Percentiles rank a stretch among this genome's conserved stretches.
Evolutionary conservation across 2,888 invertebrate genomes (phyloP).

Genomic region (Lithophane leautieri): DNA sequence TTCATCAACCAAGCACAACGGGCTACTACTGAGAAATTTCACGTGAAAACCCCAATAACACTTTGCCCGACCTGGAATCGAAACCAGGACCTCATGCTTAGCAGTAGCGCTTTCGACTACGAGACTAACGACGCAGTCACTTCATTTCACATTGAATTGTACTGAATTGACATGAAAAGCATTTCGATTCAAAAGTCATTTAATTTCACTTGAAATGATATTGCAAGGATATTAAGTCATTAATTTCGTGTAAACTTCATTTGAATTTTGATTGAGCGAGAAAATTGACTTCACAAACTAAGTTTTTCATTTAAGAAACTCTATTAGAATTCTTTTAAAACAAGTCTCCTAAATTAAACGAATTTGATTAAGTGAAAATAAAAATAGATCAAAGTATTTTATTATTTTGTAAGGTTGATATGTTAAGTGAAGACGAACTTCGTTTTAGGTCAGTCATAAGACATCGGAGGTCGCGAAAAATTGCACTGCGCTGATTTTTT

Average conservation of each 20-base stretch:
- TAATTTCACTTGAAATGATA: slow-evolving; percentile 27
- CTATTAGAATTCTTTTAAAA: slow-evolving; percentile 10
- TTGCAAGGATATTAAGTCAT: slow-evolving; percentile 39
- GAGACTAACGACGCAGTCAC: background rate
- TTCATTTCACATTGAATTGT: background rate
- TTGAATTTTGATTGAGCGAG: slow-evolving; percentile 48
- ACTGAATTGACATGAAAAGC: no score
- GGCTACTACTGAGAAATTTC: background rate
- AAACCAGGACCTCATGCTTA: no score
- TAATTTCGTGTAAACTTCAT: slow-evolving; percentile 34
- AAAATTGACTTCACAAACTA: slow-evolving; percentile 35
- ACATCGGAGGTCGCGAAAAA: no score
- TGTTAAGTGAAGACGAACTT: slow-evolving; percentile 11
- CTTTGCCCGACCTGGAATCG: no score
- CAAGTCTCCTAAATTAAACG: slow-evolving; percentile 8
- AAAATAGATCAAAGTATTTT: slow-evolving; percentile 29
- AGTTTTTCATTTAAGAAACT: slow-evolving; percentile 17
- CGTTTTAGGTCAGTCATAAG: background rate
- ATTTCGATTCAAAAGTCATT: slow-evolving; percentile 8
- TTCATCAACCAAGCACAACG: background rate
- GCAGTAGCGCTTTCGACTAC: no score
- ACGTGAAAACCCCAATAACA: no score
- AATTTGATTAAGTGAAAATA: slow-evolving; percentile 33
- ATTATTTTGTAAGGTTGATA: slow-evolving; percentile 2
- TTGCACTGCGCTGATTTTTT: no score